Base-by-base conservation (phyloP, 2,113 vertebrate species). In the Dicentrarchus labrax region DNA sequence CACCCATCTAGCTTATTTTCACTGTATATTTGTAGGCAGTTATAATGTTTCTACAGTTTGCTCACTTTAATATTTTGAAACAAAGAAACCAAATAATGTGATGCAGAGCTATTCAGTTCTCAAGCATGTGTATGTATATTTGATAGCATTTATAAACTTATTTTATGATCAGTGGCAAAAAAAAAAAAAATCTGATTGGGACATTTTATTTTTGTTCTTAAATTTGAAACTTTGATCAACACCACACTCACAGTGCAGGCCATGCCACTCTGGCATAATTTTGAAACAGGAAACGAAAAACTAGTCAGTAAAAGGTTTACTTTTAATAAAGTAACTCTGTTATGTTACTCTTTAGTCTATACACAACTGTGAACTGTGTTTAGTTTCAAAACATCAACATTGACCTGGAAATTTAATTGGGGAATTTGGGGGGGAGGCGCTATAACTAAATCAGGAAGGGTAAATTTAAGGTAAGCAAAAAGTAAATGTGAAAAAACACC, bases 301-400 rank as follows among this genome's bases (percentile, higher is more conserved):
- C 3, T 30, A 30, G 30, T 30, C 30, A 30, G 30, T 30, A 66
- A 53, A 24, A 7, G 2, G 2, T 65, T 43, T 43, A 43, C 11
- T n/a, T 83, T 59, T 50, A 70, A 56, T 30, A 41, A 17, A 66
- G 16, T 50, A 6, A 59, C 38, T 22, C n/a, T 45, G 4, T 65
- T 38, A 56, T 41, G 51, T 57, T 30, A 57, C 19, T 24, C 12
- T 64, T 13, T 48, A 19, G 39, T 62, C 38, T 8, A 62, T 47
- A 64, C 39, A 71, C 56, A 74, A 45, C 50, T 67, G 39, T 48
- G 2, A 77, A 12, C 61, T 66, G 51, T 76, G 61, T 57, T 77
- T 36, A 56, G 39, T 67, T 57, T 67, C 39, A 47, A 77, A 70
- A 75, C 4, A 75, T 69, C 9, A 68, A 9, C 15, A 22, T 12